Evolutionary conservation across 1,140 invertebrate genomes (phyloP), one percentile per base, ranked within the genome.

Genomic region (Apis dorsata): DNA sequence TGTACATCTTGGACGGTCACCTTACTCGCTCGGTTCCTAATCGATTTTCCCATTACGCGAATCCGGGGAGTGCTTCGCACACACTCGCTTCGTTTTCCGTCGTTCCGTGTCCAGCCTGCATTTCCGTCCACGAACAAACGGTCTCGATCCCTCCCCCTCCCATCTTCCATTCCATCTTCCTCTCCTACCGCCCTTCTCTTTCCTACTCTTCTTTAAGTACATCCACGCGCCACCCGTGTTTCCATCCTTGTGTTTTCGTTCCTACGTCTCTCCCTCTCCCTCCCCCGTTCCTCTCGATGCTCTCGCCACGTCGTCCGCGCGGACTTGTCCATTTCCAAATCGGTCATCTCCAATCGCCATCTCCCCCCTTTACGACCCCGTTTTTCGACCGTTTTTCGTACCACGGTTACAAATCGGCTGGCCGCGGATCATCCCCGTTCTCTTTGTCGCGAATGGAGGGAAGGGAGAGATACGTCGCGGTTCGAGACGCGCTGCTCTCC

Each of bases 21-120:
- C 86, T 88, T 88, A 83, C 75, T 74, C 71, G 79, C 83, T 82
- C 85, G 81, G 79, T 69, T 80, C 85, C 89, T 91, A 87, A 91
- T 91, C 90, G 90, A 91, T 91, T 91, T 91, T 91, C 85, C 89
- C 90, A 91, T 91, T 91, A 91, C 90, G 81, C 84, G 86, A 87
- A 90, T 89, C 89, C 88, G 84, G 85, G 85, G 86, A 88, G 87
- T 84, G 80, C 85, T 80, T 76, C 86, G 81, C 79, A 71, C 79
- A 89, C 88, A 83, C 85, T 81, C 88, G 77, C 80, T 81, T 80
- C 85, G 84, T 79, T 84, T 86, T 86, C 87, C 79, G 75, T 84
- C 85, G 69, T 88, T 86, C 79, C 87, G 85, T 86, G 87, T 89
- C 83, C 85, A 87, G 81, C 85, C 77, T 89, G 88, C 88, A 89